Percentiles rank a stretch among this genome's conserved stretches.
Evolutionary conservation across 2,797 vertebrate genomes (phyloP).

Genomic region (Chaetophractus vellerosus): DNA sequence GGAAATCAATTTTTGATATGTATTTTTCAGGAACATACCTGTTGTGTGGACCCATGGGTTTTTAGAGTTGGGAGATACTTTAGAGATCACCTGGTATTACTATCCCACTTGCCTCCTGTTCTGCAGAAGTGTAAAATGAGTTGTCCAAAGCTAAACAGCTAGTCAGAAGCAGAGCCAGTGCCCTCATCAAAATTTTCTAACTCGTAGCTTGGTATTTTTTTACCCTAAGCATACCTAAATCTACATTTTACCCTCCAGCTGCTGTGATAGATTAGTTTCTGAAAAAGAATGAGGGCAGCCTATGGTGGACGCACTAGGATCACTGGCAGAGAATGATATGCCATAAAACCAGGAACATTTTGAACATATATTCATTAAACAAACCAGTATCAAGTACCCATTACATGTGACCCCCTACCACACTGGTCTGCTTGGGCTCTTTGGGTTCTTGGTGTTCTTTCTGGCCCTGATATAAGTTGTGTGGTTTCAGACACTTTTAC

Average conservation of each 20-base stretch:
- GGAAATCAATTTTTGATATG: not conserved
- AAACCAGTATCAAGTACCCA: not conserved
- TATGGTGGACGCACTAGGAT: not conserved
- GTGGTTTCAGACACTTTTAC: not conserved
- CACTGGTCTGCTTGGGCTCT: too few species aligned
- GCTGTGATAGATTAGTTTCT: not conserved
- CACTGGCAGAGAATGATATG: not conserved
- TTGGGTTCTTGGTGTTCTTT: not conserved
- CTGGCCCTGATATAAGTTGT: not conserved
- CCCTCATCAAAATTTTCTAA: not conserved
- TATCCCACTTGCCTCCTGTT: not conserved
- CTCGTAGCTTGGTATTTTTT: not conserved
- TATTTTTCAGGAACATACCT: not conserved
- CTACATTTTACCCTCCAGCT: not conserved
- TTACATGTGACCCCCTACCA: accelerated
- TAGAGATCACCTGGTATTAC: not conserved
- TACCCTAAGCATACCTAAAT: not conserved
- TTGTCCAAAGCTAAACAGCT: not conserved
- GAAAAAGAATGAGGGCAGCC: not conserved
- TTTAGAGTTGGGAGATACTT: not conserved
- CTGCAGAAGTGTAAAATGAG: not conserved
- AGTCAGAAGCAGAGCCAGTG: not conserved
- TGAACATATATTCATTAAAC: not conserved
- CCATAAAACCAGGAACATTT: not conserved
- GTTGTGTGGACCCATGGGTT: not conserved